phyloP scores from a whole-genome alignment of 2,113 vertebrate species.

The Scolopax mira region DNA sequence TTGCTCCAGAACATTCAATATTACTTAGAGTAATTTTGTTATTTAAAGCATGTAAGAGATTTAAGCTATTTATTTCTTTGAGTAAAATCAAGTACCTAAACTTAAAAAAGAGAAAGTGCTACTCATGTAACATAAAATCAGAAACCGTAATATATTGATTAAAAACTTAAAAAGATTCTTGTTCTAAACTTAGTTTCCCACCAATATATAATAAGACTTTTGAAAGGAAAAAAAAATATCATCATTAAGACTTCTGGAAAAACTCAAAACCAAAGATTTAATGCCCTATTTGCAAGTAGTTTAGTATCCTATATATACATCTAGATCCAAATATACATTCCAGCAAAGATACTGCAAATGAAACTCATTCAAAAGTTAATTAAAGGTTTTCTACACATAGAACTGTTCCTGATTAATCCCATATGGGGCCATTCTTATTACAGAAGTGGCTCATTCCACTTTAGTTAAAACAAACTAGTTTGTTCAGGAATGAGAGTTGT shows the following conservation, averaged over 20 bases:
- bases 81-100: neutral
- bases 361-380: slow-evolving; percentile 50
- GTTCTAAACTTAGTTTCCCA: neutral
- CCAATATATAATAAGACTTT: neutral
- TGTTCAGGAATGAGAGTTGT: neutral
- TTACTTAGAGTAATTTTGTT: neutral
- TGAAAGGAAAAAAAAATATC: neutral
- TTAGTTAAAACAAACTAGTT: slow-evolving; percentile 6
- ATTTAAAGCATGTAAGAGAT: neutral
- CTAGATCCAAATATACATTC: slow-evolving; percentile 4
- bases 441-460: slow-evolving; percentile 3
- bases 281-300: neutral
- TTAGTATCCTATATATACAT: neutral
- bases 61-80: neutral
- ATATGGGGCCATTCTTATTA: neutral
- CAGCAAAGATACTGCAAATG: slow-evolving; percentile 16
- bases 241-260: neutral
- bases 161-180: neutral
- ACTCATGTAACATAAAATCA: neutral
- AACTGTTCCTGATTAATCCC: slow-evolving; percentile 48
- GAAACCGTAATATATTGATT: neutral
- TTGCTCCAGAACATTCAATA: neutral
- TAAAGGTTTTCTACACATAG: slow-evolving; percentile 30
- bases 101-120: neutral
- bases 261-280: neutral